phyloP scores from a whole-genome alignment of 2,113 vertebrate genomes.

The Phrynosoma platyrhinos region DNA sequence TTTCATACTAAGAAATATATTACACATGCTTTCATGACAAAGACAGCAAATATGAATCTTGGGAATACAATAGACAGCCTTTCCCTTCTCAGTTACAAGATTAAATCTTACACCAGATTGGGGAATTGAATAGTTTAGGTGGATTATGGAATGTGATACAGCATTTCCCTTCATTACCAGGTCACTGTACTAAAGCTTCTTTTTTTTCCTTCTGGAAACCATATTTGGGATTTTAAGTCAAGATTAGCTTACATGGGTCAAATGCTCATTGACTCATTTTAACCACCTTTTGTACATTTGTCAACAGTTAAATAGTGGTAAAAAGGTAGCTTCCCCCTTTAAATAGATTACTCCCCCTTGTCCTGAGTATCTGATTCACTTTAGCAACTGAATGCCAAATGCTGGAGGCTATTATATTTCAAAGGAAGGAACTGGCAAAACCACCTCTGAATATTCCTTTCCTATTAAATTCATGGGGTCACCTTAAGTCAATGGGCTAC shows the following conservation, averaged over 20 bases:
- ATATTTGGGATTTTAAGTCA: background rate
- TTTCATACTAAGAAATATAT: constrained; percentile 10
- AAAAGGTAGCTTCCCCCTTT: background rate
- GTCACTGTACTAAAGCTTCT: background rate
- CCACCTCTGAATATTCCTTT: too few species aligned
- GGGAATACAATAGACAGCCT: constrained; percentile 15
- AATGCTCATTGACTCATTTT: background rate
- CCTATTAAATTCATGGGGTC: too few species aligned
- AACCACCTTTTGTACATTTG: background rate
- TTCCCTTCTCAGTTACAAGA: constrained; percentile 4
- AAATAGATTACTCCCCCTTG: background rate
- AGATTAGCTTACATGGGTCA: background rate
- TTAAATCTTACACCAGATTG: constrained; percentile 9
- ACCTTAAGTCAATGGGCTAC: too few species aligned
- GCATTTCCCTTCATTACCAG: background rate
- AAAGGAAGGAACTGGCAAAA: too few species aligned
- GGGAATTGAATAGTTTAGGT: background rate
- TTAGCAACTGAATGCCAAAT: background rate
- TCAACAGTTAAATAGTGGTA: background rate
- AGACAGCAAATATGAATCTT: constrained; percentile 12
- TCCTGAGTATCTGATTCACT: background rate
- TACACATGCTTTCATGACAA: constrained; percentile 8
- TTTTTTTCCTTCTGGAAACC: background rate
- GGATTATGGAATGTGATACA: background rate
- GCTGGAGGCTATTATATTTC: too few species aligned